Evolutionary conservation across 1,140 invertebrate species (phyloP).

Genomic region (Leptinotarsa defecta): DNA sequence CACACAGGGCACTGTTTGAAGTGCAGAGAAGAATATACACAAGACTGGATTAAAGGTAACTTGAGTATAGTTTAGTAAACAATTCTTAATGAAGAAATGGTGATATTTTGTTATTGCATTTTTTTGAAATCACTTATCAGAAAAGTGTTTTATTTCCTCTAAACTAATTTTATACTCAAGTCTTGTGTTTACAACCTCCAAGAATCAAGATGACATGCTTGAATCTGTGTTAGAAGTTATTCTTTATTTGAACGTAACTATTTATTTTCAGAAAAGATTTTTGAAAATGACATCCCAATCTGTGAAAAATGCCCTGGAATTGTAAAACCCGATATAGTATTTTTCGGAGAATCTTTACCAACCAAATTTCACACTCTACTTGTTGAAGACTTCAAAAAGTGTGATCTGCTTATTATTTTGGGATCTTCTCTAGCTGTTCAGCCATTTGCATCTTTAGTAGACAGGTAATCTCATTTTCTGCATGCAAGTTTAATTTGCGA

Average conservation of each 20-base stretch:
- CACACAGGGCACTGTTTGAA: conserved; percentile 83
- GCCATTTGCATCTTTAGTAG: conserved; percentile 90
- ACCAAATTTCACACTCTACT: conserved; percentile 70
- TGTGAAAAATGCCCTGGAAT: conserved; percentile 72
- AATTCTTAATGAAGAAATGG: no score
- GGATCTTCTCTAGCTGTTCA: conserved; percentile 94
- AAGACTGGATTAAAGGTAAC: conserved; percentile 72
- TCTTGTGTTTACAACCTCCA: no score
- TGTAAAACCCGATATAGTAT: conserved; percentile 93
- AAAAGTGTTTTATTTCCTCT: no score
- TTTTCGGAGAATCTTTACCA: conserved; percentile 91
- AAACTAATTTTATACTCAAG: no score
- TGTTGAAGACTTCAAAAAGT: conserved; percentile 78
- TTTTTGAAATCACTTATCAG: no score
- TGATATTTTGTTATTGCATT: no score
- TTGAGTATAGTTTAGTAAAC: no score
- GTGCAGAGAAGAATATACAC: conserved; percentile 74
- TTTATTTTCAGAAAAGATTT: conserved; percentile 70
- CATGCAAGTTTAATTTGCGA: neutral
- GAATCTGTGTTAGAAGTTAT: no score
- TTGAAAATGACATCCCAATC: conserved; percentile 72
- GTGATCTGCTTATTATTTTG: conserved; percentile 93
- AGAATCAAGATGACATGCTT: no score
- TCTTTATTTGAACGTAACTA: neutral
- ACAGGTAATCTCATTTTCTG: conserved; percentile 62